phyloP scores from a whole-genome alignment of 2,113 vertebrate species.

The Pluvialis apricaria region DNA sequence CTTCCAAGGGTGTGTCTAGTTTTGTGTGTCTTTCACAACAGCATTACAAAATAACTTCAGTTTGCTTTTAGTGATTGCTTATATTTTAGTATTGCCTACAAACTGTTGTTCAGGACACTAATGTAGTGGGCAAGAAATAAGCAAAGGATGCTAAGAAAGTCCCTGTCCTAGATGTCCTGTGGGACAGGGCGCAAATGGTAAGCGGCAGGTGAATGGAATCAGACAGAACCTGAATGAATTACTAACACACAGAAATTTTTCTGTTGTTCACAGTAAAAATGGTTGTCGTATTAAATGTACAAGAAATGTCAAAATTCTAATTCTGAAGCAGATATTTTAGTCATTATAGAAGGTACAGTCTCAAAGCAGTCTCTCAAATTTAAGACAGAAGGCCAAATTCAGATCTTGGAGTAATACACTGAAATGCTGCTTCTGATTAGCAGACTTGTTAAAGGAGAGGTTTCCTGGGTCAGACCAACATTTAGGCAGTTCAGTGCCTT shows the following conservation, averaged over 20 bases:
- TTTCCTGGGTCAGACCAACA: not conserved
- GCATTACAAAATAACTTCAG: not conserved
- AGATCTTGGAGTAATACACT: not conserved
- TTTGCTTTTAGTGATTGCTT: not conserved
- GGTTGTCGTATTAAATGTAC: not conserved
- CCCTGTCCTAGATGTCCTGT: not conserved
- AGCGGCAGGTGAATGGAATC: not conserved
- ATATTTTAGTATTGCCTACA: not conserved
- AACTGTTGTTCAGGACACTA: not conserved
- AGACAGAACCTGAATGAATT: not conserved
- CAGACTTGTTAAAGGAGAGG: not conserved
- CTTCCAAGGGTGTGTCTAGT: not conserved
- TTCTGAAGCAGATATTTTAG: not conserved
- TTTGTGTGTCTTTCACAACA: not conserved
- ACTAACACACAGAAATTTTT: not conserved
- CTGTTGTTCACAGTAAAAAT: not conserved
- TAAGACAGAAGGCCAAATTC: not conserved
- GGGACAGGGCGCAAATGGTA: not conserved
- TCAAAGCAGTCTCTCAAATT: not conserved
- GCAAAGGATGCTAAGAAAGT: not conserved
- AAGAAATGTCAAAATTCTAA: not conserved
- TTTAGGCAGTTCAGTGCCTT: not conserved
- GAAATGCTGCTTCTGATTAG: not conserved
- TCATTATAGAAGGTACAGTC: not conserved
- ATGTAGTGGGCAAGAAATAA: not conserved